Evolutionary conservation across 1,140 invertebrate genomes (phyloP).

Genomic region (Polypedilum vanderplanki): DNA sequence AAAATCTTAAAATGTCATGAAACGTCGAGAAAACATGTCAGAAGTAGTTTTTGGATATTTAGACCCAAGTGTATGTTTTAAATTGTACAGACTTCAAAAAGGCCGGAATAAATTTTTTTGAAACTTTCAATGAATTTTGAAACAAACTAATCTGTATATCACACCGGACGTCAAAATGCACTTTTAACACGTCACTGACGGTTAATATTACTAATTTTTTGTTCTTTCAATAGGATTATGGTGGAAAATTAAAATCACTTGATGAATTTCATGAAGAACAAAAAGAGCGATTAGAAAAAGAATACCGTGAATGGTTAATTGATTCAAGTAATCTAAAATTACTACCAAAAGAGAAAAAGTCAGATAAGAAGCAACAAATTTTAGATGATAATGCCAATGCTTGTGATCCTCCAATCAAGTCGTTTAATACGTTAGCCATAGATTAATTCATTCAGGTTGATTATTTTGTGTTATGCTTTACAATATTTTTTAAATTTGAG

Average conservation of each 20-base stretch:
- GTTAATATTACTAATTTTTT: background rate
- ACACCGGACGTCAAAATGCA: too few relatives aligned
- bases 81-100: too few relatives aligned
- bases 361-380: background rate
- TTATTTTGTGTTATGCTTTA: too few relatives aligned
- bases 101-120: too few relatives aligned
- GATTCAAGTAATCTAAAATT: slow-evolving; percentile 36
- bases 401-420: background rate
- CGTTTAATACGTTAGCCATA: background rate
- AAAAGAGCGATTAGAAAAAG: slow-evolving; percentile 45
- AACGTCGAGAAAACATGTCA: too few relatives aligned
- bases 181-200: too few relatives aligned
- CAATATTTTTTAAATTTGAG: too few relatives aligned
- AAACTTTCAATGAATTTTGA: too few relatives aligned
- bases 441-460: background rate
- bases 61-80: too few relatives aligned
- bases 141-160: too few relatives aligned
- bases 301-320: slow-evolving; percentile 47
- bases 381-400: slow-evolving; percentile 7
- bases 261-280: slow-evolving; percentile 47
- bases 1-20: too few relatives aligned
- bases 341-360: slow-evolving; percentile 7
- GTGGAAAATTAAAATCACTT: slow-evolving; percentile 43
- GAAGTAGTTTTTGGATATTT: too few relatives aligned
- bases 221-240: slow-evolving; percentile 42